phyloP scores from a whole-genome alignment of 2,888 invertebrate genomes.

The Oithona nana region DNA sequence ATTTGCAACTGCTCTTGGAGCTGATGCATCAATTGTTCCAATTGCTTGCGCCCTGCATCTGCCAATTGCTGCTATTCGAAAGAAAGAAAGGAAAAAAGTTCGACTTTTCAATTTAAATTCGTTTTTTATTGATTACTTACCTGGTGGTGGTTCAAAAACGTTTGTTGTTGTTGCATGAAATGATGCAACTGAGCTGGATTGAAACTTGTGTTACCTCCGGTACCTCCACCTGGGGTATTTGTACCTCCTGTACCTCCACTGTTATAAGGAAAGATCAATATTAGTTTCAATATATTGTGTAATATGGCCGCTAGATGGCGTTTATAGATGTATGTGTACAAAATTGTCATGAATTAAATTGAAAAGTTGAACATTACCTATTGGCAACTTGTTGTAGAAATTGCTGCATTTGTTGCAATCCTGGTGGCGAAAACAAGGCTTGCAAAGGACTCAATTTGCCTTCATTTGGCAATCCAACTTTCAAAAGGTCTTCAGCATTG shows the following conservation, averaged over 20 bases:
- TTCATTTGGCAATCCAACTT: no score
- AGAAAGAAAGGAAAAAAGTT: background rate
- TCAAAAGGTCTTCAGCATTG: no score
- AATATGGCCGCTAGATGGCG: no score
- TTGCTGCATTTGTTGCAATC: slow-evolving; percentile 16
- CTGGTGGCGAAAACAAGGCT: slow-evolving; percentile 4
- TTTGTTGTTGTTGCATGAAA: slow-evolving; percentile 14
- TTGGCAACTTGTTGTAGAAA: background rate
- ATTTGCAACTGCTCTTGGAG: slow-evolving; percentile 16
- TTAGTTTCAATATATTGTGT: no score
- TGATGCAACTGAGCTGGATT: slow-evolving; percentile 15
- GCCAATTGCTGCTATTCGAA: background rate
- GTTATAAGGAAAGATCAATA: no score
- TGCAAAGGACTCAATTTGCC: background rate
- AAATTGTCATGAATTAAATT: no score
- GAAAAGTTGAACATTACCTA: no score
- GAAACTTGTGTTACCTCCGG: background rate
- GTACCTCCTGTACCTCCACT: no score
- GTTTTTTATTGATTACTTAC: background rate
- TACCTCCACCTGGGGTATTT: no score
- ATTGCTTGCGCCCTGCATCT: slow-evolving; percentile 13
- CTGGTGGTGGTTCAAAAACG: background rate
- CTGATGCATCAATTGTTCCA: slow-evolving; percentile 13
- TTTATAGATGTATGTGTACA: no score
- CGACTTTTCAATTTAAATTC: background rate